Evolutionary conservation across 2,113 vertebrate species (phyloP).

Genomic region (Ranitomeya imitator): DNA sequence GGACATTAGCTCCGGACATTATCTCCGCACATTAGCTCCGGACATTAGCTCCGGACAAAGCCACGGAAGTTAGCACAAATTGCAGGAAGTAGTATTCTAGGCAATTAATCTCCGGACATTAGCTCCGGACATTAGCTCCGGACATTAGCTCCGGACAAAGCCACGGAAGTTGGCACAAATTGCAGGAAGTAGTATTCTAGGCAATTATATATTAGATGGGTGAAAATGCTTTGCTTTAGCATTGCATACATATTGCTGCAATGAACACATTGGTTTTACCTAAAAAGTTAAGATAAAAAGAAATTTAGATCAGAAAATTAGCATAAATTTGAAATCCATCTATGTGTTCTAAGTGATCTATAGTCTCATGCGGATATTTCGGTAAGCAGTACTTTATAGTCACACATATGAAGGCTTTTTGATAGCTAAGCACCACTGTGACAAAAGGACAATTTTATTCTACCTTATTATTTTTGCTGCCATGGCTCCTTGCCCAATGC

Average conservation of each 20-base stretch:
- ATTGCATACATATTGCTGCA: too few species aligned
- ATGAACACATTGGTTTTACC: neutral
- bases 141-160: too few species aligned
- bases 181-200: too few species aligned
- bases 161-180: too few species aligned
- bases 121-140: too few species aligned
- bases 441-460: neutral
- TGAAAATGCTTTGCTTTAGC: neutral
- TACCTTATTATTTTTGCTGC: conserved; percentile 7
- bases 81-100: too few species aligned
- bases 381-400: neutral
- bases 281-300: neutral
- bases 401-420: neutral
- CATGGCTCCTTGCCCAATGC: conserved; percentile 5
- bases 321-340: neutral
- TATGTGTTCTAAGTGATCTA: neutral
- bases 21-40: too few species aligned
- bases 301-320: neutral
- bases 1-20: too few species aligned
- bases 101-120: too few species aligned
- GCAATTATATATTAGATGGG: too few species aligned
- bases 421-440: neutral
- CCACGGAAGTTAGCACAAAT: too few species aligned
- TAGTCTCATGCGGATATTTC: neutral
- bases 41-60: too few species aligned